Conservation (phyloP, 1,140 invertebrate genomes). For the Diorhabda elongata region DNA sequence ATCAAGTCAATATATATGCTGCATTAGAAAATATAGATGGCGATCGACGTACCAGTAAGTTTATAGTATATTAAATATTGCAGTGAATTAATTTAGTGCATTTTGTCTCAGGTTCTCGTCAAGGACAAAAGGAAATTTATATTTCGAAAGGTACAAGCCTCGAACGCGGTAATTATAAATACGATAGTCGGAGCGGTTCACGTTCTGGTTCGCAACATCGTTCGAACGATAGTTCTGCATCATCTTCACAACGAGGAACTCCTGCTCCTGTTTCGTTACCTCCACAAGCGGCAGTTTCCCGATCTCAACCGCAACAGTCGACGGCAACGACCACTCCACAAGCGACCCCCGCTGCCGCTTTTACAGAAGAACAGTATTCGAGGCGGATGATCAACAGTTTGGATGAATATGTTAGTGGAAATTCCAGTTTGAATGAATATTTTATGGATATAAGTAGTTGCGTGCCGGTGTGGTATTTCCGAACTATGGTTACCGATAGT, state of each 20-base stretch:
- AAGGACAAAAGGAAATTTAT: conserved; percentile 48
- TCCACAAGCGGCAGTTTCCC: conserved; percentile 3
- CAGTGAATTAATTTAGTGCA: background rate
- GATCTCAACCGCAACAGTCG: background rate
- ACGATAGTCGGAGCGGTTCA: conserved; percentile 51
- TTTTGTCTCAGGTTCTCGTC: conserved; percentile 8
- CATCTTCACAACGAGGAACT: conserved; percentile 7
- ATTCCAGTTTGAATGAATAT: conserved; percentile 31
- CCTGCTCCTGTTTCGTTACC: conserved; percentile 13
- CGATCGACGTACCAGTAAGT: conserved; percentile 50
- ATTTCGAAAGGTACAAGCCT: conserved; percentile 49
- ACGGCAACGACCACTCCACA: background rate
- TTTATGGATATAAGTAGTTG: conserved; percentile 33
- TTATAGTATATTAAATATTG: background rate
- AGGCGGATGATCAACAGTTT: conserved; percentile 35
- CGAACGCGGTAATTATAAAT: conserved; percentile 45
- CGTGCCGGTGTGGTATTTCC: conserved; percentile 28
- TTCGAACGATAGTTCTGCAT: conserved; percentile 41
- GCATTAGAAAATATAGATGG: conserved; percentile 48
- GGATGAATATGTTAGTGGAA: conserved; percentile 41
- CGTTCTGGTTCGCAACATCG: conserved; percentile 57
- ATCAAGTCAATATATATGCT: conserved; percentile 49
- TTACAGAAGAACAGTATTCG: conserved; percentile 40
- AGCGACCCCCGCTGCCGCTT: conserved; percentile 17
- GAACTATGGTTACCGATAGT: conserved; percentile 34